Conservation (phyloP, 2,113 vertebrate genomes). For the Labrus mixtus region DNA sequence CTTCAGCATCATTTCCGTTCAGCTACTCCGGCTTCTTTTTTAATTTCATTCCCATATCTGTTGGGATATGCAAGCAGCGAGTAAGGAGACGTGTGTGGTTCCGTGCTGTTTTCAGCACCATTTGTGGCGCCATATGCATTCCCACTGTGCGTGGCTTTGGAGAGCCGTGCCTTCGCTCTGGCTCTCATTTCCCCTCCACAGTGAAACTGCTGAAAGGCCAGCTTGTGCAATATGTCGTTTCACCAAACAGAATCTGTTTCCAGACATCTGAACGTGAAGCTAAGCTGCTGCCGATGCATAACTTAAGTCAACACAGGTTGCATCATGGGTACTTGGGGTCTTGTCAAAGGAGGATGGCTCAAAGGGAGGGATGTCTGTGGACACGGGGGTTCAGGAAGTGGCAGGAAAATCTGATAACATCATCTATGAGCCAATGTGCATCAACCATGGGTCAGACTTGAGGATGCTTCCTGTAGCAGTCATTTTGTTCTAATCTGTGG, state of each 20-base stretch:
- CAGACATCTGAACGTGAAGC: not conserved
- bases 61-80: slow-evolving; percentile 18
- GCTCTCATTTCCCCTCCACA: slow-evolving; percentile 36
- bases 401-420: too few species aligned
- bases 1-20: slow-evolving; percentile 44
- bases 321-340: slow-evolving; percentile 28
- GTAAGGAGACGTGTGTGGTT: slow-evolving; percentile 4
- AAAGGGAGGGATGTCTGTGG: slow-evolving; percentile 22
- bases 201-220: slow-evolving; percentile 43
- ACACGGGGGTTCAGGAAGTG: slow-evolving; percentile 16
- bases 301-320: not conserved
- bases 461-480: too few species aligned
- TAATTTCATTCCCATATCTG: slow-evolving; percentile 6
- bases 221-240: slow-evolving; percentile 46
- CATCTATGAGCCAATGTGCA: not conserved
- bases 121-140: slow-evolving; percentile 47
- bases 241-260: slow-evolving; percentile 24
- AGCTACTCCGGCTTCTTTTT: slow-evolving; percentile 24
- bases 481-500: too few species aligned
- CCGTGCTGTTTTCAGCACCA: slow-evolving; percentile 30
- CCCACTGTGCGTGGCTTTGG: slow-evolving; percentile 41
- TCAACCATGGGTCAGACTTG: too few species aligned
- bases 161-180: slow-evolving; percentile 23
- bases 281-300: not conserved
- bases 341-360: not conserved